Evolutionary conservation across 2,888 invertebrate species (phyloP), one percentile per base, ranked within the genome.

Genomic region (Rhagium mordax): DNA sequence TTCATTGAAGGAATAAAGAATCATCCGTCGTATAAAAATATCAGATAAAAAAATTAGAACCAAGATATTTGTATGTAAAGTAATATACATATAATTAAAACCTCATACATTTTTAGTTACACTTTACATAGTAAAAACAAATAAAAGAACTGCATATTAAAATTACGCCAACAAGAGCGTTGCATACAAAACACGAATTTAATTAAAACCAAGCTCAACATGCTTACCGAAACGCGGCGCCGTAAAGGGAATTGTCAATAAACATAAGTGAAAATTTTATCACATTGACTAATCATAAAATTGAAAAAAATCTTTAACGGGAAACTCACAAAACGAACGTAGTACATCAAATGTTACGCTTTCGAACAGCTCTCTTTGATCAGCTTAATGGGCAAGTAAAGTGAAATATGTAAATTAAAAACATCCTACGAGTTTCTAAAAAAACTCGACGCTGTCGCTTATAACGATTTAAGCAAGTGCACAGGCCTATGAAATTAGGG

Each of bases 331-430:
- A 49, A 67, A 60, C 41, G 60, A 60, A 49, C 49, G 69, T 27
- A 59, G 47, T 64, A 66, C 74, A 66, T 70, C 70, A 74, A 73
- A 73, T 59, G 70, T 70, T 47, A 69, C 62, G 69, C 72, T 72
- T 72, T 62, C 59, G 18, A 59, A 72, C 69, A 53, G 69, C 24
- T 49, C 41, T 41, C 71, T 74, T 74, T 74, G 74, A 74, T 74
- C 74, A 69, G 33, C 68, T 57, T 74, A 74, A 74, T 72, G 72
- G 74, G 49, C 57, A 62, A 48, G 69, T 72, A 74, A 74, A 74
- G 72, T 16, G 69, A 71, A 74, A 69, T 72, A 72, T 72, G 72
- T 55, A 69, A 72, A 72, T 71, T 71, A 69, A 74, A 74, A 71
- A 24, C 55, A 55, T 15, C 27, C 15, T 33, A 33, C 59, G 27